Base-by-base conservation (phyloP, 2,113 vertebrate genomes). In the Anguilla japonica region DNA sequence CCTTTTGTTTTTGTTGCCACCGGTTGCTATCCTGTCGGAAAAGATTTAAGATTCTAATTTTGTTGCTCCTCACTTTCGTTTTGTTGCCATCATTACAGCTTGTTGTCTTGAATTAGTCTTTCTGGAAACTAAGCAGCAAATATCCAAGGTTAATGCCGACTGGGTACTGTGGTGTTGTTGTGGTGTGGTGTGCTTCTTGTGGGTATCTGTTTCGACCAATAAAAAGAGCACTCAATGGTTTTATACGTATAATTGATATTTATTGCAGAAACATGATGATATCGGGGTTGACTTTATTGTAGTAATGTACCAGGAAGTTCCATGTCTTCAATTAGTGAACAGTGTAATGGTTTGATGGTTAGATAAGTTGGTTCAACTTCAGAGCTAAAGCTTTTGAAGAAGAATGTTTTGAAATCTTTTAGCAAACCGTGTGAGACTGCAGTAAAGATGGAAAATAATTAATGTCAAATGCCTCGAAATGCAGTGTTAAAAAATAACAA, bases 301-400 rank as follows among this genome's bases (percentile, higher is more conserved):
- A n/a, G 13, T 75, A 75, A 75, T 75, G 71, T 9, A 75, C 71
- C n/a, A 26, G 71, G 8, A 34, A 2, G 71, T 29, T 22, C 71
- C 71, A n/a, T 75, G 71, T 75, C n/a, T 75, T 29, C 71, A 75
- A 75, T 75, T 75, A 75, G 22, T 34, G 71, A 75, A 75, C 26
- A 75, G 8, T 75, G 34, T 75, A 75, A 34, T 75, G 26, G 71
- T 34, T 5, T n/a, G 71, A 75, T 67, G 18, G 60, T 75, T 75
- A 29, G 26, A 75, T 75, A 75, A n/a, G 29, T 34, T 13, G 11
- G 71, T 75, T 75, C n/a, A 75, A 34, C 26, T n/a, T 34, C n/a
- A 75, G 26, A 75, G 26, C 26, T 29, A 34, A 8, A 75, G 26
- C 26, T 75, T 75, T 75, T 75, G 71, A 75, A 26, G 26, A n/a